A percentile compares a stretch with the other conserved stretches of the same genome.
phyloP scores from a whole-genome alignment of 2,888 invertebrate species.

The Epistrophella euchroma region DNA sequence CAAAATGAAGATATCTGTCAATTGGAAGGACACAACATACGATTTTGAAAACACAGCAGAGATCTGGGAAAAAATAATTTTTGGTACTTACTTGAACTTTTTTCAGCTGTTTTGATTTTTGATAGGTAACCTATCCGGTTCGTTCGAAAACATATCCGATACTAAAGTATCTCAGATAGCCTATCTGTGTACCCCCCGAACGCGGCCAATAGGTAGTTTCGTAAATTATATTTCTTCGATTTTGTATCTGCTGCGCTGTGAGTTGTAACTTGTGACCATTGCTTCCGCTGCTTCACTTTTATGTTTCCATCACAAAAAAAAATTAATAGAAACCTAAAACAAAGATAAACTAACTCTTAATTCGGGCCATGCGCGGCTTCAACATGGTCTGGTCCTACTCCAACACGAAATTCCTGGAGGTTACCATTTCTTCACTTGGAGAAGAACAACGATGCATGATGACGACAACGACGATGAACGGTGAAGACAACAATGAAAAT shows the following conservation, averaged over 20 bases:
- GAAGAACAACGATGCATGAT: conserved; percentile 35
- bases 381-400: conserved; percentile 49
- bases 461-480: neutral
- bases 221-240: conserved; percentile 4
- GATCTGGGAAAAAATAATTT: too few relatives aligned
- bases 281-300: neutral
- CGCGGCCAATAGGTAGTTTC: too few relatives aligned
- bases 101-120: too few relatives aligned
- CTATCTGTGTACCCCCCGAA: too few relatives aligned
- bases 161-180: too few relatives aligned
- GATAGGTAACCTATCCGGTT: too few relatives aligned
- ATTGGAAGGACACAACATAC: too few relatives aligned
- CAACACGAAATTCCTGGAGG: conserved; percentile 72
- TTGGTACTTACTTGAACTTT: too few relatives aligned
- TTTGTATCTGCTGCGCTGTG: neutral
- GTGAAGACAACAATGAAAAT: conserved; percentile 14
- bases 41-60: too few relatives aligned
- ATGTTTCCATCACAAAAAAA: neutral
- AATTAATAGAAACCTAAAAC: conserved; percentile 49
- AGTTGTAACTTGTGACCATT: neutral
- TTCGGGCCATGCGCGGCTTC: conserved; percentile 45
- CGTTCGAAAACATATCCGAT: too few relatives aligned
- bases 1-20: too few relatives aligned
- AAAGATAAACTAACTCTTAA: conserved; percentile 47
- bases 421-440: conserved; percentile 50